Conservation (phyloP, 2,797 vertebrate genomes). For the Sparus aurata region DNA sequence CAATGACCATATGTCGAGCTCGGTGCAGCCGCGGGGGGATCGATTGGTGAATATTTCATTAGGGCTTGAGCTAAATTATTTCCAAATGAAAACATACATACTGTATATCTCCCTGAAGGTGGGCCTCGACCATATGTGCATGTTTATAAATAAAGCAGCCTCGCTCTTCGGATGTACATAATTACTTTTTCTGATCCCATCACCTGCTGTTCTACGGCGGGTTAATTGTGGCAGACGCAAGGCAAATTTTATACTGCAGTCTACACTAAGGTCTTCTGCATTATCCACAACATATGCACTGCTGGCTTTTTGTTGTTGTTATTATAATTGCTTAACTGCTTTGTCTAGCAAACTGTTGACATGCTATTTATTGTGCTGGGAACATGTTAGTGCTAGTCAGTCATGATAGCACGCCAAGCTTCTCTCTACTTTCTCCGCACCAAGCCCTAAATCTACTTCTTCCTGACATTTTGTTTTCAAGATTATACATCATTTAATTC, state of each 20-base stretch:
- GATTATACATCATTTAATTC: neutral
- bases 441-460: neutral
- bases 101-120: constrained; percentile 70
- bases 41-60: constrained; percentile 81
- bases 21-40: constrained; percentile 68
- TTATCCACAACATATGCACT: neutral
- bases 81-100: constrained; percentile 79
- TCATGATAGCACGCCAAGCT: neutral
- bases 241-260: constrained; percentile 14
- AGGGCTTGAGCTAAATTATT: constrained; percentile 77
- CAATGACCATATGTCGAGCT: constrained; percentile 82
- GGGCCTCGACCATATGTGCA: constrained; percentile 74
- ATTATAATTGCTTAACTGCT: neutral
- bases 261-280: neutral
- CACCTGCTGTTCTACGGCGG: constrained; percentile 59
- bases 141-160: constrained; percentile 76
- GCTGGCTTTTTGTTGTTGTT: neutral
- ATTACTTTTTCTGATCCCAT: constrained; percentile 71
- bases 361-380: neutral
- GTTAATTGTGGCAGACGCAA: constrained; percentile 59
- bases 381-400: neutral
- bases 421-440: neutral
- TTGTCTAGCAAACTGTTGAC: neutral
- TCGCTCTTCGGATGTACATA: constrained; percentile 61
- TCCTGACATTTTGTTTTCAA: neutral